Evolutionary conservation across 1,140 invertebrate species (phyloP), one percentile per base, ranked within the genome.

Genomic region (Diuraphis noxia): DNA sequence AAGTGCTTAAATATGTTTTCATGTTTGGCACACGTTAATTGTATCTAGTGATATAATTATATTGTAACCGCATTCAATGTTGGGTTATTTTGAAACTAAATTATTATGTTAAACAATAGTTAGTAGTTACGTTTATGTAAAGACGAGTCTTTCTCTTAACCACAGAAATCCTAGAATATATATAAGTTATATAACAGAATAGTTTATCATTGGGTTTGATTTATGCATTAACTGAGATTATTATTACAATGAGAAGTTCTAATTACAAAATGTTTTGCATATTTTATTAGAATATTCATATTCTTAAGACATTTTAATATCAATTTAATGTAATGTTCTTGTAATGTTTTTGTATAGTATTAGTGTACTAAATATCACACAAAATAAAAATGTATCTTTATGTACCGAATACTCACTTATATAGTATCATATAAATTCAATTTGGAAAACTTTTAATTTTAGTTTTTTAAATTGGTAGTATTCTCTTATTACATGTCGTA

Each of bases 161-260:
- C n/a, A 52, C 25, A 13, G 43, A 86, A 49, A 86, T 86, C 8
- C 25, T 52, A 52, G 43, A 36, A 86, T 36, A 25, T 81, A 40
- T 63, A 63, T 63, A 63, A 30, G 36, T 79, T 34, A 41, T 38
- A 36, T 36, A 86, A 86, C 34, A 34, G n/a, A 86, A 86, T 86
- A 86, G 19, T 49, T 86, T 86, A 52, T 52, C 43, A 52, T 86
- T 52, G 84, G 84, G 19, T 86, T 36, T 52, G 84, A 49, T 86
- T 86, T 86, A 86, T 52, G 84, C 43, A 86, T 49, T 86, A 36
- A 49, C 43, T 38, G 43, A 52, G n/a, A 23, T n/a, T 49, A 52
- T 86, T 84, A 84, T 86, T 86, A 86, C 43, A 49, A 38, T 34
- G 13, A 46, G 84, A 86, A 86, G n/a, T 49, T 49, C 84, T 86